Evolutionary conservation across 2,888 invertebrate species (phyloP).

Genomic region (Hybos culiciformis): DNA sequence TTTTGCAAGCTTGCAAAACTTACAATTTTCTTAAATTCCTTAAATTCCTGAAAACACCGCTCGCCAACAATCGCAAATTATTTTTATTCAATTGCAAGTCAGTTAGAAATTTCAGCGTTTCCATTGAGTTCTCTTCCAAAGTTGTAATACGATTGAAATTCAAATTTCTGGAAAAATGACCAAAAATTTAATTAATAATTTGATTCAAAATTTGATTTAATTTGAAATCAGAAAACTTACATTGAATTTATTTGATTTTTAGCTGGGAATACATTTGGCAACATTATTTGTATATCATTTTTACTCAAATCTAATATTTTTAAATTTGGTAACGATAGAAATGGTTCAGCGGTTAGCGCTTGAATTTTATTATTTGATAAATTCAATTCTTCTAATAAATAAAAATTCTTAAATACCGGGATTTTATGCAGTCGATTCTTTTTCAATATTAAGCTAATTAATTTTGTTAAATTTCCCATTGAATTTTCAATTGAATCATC

Average conservation of each 20-base stretch:
- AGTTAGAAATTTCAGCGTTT: conserved; percentile 53
- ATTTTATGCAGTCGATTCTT: conserved; percentile 68
- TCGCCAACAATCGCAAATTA: conserved; percentile 52
- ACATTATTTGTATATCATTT: conserved; percentile 35
- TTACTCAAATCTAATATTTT: conserved; percentile 35
- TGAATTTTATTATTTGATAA: conserved; percentile 69
- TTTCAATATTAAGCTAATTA: conserved; percentile 43
- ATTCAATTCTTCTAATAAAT: conserved; percentile 57
- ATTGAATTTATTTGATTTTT: conserved; percentile 29
- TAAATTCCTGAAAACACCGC: conserved; percentile 57
- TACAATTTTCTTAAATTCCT: conserved; percentile 55
- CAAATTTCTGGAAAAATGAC: conserved; percentile 42
- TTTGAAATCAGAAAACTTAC: too few species aligned
- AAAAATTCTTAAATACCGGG: conserved; percentile 64
- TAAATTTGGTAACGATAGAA: conserved; percentile 53
- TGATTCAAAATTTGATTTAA: background rate
- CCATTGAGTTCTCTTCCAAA: conserved; percentile 58
- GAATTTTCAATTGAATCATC: conserved; percentile 37
- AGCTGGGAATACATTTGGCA: conserved; percentile 39
- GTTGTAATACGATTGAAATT: conserved; percentile 58
- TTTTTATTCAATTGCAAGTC: conserved; percentile 72
- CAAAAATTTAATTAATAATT: conserved; percentile 3
- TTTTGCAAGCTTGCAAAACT: conserved; percentile 29
- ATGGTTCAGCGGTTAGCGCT: conserved; percentile 69
- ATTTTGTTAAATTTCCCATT: conserved; percentile 36